Evolutionary conservation across 2,888 invertebrate species (phyloP).

Genomic region (Ditula angustiorana): DNA sequence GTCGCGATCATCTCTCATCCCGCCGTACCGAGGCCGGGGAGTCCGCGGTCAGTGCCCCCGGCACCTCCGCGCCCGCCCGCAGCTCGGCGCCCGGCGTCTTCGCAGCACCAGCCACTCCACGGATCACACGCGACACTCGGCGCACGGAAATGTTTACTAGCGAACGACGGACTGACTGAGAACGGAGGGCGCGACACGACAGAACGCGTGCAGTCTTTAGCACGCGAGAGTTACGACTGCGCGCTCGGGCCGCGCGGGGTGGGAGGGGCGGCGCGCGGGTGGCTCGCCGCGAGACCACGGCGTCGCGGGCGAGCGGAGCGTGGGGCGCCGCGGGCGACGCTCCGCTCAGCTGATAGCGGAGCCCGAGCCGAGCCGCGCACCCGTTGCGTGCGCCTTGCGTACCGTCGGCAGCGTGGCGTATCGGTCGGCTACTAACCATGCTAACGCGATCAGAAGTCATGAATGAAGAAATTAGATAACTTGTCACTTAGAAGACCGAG

Average conservation of each 20-base stretch:
- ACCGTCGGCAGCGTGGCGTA: too few species aligned
- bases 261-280: constrained; percentile 6
- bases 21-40: constrained; percentile 38
- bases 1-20: constrained; percentile 50
- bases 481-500: too few species aligned
- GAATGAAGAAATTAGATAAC: too few species aligned
- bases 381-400: too few species aligned
- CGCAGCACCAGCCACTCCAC: background rate
- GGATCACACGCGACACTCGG: background rate
- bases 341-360: constrained; percentile 41
- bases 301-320: background rate
- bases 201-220: background rate
- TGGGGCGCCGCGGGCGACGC: constrained; percentile 21
- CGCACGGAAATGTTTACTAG: constrained; percentile 25
- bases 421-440: too few species aligned
- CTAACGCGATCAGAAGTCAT: too few species aligned
- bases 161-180: background rate
- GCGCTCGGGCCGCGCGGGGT: background rate
- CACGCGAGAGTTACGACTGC: constrained; percentile 25
- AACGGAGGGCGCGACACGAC: constrained; percentile 24
- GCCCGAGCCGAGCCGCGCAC: constrained; percentile 14
- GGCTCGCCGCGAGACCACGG: constrained; percentile 8
- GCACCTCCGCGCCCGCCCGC: constrained; percentile 20
- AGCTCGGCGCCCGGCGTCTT: constrained; percentile 45
- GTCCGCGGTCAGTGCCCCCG: constrained; percentile 69